A percentile compares a stretch with the other conserved stretches of the same genome.
Conservation (phyloP, 2,113 vertebrate genomes). For the Caretta caretta region DNA sequence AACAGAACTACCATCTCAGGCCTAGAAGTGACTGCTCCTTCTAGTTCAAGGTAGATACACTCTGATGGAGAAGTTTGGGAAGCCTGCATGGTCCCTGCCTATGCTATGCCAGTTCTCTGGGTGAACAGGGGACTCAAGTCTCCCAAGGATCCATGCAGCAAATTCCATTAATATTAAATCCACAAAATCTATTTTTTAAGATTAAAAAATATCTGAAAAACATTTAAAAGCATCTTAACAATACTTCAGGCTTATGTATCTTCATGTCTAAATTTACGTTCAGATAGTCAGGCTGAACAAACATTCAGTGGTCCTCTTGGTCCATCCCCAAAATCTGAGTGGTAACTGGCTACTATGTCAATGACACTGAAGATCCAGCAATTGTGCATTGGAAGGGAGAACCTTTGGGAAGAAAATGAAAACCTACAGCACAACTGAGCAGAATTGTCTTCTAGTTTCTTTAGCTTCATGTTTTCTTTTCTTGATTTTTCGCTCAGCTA, state of each 20-base stretch:
- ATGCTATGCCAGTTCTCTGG: rapidly evolving
- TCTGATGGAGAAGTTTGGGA: neutral
- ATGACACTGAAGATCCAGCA: neutral
- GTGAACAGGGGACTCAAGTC: neutral
- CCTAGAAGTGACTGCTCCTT: neutral
- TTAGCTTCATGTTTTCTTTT: neutral
- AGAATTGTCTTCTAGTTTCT: neutral
- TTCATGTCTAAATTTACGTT: neutral
- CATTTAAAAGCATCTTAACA: neutral
- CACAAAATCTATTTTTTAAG: neutral
- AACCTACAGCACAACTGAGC: neutral
- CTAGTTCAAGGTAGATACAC: neutral
- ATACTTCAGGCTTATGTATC: neutral
- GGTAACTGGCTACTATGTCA: neutral
- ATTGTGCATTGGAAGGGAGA: neutral
- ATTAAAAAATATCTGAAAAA: neutral
- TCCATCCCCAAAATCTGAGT: neutral
- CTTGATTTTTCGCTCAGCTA: neutral
- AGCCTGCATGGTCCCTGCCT: neutral
- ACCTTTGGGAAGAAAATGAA: neutral
- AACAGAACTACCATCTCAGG: neutral
- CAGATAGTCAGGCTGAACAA: neutral
- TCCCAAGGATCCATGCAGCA: neutral
- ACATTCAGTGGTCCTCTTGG: neutral
- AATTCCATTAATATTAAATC: neutral